Evolutionary conservation across 2,797 vertebrate species (phyloP), one percentile per base, ranked within the genome.

Genomic region (Echeneis naucrates): DNA sequence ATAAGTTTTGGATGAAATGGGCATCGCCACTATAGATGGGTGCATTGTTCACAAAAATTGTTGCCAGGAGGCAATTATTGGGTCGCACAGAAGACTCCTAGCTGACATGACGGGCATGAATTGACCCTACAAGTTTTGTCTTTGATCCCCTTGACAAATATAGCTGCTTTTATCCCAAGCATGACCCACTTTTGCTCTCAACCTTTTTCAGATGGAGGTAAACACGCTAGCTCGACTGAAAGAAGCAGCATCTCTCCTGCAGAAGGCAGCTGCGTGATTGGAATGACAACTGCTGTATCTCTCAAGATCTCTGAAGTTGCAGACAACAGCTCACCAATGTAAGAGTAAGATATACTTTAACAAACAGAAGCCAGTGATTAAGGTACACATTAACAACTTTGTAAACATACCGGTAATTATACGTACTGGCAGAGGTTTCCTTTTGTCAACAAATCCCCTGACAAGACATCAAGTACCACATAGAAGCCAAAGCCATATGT

Each of bases 181-280:
- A 66, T 88, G 91, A 90, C 91, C 87, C 87, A 91, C 76, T 92
- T 90, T 74, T 81, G 32, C 81, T 67, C 66, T 77, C 61, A 81
- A 80, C 83, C 89, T 89, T 89, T 66, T 84, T 75, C 56, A 85
- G 68, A 72, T 56, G 61, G 84, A 78, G 53, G 87, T 88, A 90
- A 87, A 89, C 82, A 86, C 11, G 17, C 33, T 75, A 63, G 53
- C 61, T 30, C 48, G 52, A 79, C 55, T 72, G 37, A 59, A 84
- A 58, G 60, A 54, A 30, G 58, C 58, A 48, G 69, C 54, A 11
- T 48, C 47, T 75, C 67, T 58, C 57, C 84, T 63, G 68, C 75
- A 75, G 76, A 40, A 74, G 68, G 53, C 67, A 65, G 67, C n/a
- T 32, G 60, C 79, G 75, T 84, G 83, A 84, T 72, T 38, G 60